Percentiles rank a stretch among this genome's conserved stretches.
Conservation (phyloP, 2,888 invertebrate genomes). For the Cacoxenus indagator region DNA sequence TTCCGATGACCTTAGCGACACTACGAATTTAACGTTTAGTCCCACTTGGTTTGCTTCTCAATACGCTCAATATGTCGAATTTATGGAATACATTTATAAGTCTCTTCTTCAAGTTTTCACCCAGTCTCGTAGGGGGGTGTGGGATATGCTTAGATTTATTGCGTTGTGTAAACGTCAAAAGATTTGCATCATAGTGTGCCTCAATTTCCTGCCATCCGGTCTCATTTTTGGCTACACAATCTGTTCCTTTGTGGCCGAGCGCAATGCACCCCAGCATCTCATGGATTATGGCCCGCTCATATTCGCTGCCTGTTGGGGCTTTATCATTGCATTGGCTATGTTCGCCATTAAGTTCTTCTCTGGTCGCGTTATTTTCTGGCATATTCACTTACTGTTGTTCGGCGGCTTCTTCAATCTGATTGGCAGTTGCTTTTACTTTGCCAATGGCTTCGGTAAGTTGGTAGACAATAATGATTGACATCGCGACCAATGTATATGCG, state of each 20-base stretch:
- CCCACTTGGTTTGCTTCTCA: too few relatives aligned
- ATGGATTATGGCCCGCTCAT: conserved; percentile 64
- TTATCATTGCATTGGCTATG: conserved; percentile 48
- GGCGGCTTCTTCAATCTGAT: conserved; percentile 57
- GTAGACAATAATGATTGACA: neutral
- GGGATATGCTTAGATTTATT: conserved; percentile 2
- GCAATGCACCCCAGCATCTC: conserved; percentile 42
- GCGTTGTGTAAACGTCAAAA: too few relatives aligned
- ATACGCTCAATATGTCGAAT: conserved; percentile 43
- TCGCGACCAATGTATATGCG: neutral
- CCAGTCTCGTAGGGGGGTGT: conserved; percentile 59
- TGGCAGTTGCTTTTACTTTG: conserved; percentile 66
- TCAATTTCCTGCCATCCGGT: conserved; percentile 64
- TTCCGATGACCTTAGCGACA: neutral
- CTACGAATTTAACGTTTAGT: neutral
- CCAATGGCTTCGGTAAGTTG: conserved; percentile 59
- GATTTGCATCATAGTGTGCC: too few relatives aligned
- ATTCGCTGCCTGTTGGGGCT: conserved; percentile 54
- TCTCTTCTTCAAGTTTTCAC: conserved; percentile 58
- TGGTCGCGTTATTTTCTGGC: conserved; percentile 63
- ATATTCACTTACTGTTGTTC: conserved; percentile 52
- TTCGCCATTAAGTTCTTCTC: conserved; percentile 55
- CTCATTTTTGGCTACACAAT: conserved; percentile 66
- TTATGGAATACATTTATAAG: conserved; percentile 53
- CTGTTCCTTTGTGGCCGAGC: conserved; percentile 58